Evolutionary conservation across 1,140 invertebrate genomes (phyloP).

Genomic region (Magallana angulata): DNA sequence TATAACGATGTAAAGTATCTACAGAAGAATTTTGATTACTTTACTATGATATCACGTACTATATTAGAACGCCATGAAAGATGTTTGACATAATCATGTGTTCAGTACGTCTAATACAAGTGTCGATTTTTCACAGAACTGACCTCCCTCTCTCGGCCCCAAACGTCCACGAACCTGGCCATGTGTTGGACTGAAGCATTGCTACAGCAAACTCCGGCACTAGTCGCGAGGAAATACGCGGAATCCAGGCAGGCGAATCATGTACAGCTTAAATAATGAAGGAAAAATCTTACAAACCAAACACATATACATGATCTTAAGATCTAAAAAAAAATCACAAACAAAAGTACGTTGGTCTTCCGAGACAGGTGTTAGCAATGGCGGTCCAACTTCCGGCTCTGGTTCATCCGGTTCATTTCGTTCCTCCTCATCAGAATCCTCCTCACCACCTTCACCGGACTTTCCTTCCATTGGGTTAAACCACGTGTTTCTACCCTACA

Average conservation of each 20-base stretch:
- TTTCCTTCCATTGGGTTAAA: conserved; percentile 60
- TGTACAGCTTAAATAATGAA: conserved; percentile 50
- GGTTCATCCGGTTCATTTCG: conserved; percentile 69
- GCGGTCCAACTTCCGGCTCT: conserved; percentile 67
- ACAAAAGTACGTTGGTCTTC: conserved; percentile 64
- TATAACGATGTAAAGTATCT: conserved; percentile 70
- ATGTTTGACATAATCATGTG: no score
- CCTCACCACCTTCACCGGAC: conserved; percentile 58
- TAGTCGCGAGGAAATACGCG: conserved; percentile 58
- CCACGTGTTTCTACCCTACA: conserved; percentile 68
- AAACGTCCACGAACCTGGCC: conserved; percentile 68
- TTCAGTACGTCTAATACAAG: no score
- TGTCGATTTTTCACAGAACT: neutral
- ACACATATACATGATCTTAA: neutral
- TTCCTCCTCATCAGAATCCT: conserved; percentile 66
- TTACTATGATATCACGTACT: neutral
- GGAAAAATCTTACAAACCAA: neutral
- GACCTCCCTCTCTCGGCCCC: conserved; percentile 65
- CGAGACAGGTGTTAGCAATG: conserved; percentile 66
- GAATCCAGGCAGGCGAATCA: conserved; percentile 61
- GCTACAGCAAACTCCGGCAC: conserved; percentile 64
- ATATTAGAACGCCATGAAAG: no score
- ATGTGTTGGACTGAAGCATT: conserved; percentile 63
- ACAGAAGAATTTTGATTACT: neutral
- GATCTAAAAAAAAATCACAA: neutral